Conservation (phyloP, 92 coral and sea anemone genomes). For the Umimayanthus kanabou region DNA sequence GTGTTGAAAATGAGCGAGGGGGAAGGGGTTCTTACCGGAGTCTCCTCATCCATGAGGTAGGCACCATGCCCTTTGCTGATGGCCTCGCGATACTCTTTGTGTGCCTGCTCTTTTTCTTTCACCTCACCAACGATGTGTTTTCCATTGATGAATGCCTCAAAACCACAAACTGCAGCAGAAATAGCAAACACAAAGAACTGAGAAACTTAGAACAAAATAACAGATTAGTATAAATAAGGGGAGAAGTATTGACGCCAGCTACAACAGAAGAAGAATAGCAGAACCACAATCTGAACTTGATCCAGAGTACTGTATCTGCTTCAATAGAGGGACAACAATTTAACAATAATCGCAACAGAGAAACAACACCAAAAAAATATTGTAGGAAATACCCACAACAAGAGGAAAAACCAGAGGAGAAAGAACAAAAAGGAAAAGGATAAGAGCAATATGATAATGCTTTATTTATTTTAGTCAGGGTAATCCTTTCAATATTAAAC, state of each 20-base stretch:
- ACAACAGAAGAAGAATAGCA: background rate
- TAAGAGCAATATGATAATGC: no score
- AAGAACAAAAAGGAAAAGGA: background rate
- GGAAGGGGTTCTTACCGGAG: slow-evolving; percentile 71
- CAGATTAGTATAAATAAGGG: background rate
- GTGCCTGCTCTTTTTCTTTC: slow-evolving; percentile 97
- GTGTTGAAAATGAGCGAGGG: background rate
- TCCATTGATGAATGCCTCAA: slow-evolving; percentile 97
- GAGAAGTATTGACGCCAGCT: background rate
- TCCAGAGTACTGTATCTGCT: no score
- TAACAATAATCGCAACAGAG: background rate
- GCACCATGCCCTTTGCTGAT: slow-evolving; percentile 99
- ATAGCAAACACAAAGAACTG: background rate
- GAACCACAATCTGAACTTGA: no score
- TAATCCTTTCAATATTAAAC: no score
- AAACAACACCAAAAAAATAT: background rate
- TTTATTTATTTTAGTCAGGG: no score
- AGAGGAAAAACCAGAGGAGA: background rate
- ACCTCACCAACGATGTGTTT: slow-evolving; percentile 97
- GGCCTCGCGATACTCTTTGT: slow-evolving; percentile 94
- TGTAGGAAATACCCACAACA: background rate
- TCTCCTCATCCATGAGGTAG: slow-evolving; percentile 99
- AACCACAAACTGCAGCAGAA: slow-evolving; percentile 76
- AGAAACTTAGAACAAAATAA: background rate
- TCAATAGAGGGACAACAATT: no score